Base-by-base conservation (phyloP, 2,797 vertebrate genomes). In the Paguma larvata region DNA sequence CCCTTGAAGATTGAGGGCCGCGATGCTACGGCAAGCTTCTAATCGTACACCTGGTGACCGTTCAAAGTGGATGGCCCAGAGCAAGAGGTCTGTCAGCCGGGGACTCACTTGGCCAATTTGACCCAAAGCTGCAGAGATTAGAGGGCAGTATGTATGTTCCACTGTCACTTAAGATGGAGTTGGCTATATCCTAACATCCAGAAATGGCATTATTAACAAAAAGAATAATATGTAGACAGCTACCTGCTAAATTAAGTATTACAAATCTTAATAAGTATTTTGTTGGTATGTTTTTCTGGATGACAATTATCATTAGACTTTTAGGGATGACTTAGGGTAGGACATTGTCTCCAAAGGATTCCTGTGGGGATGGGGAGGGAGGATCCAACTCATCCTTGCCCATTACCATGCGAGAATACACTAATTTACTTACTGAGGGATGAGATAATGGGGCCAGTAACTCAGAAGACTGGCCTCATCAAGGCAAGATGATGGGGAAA, bases 11-110 rank as follows among this genome's bases (percentile, higher is more conserved):
- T 97, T 94, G 89, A 99, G 97, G 82, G 94, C 93, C 30, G 96
- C 94, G 79, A 99, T 98, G 94, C 98, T 98, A 21, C 98, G 96
- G 75, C 98, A 99, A 56, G 98, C 98, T 97, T 99, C 99, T 19
- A 99, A 95, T 80, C 98, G 98, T 13, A 99, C 98, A 1, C 96
- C 98, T 80, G 99, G 98, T 67, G 99, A 98, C 2, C 98, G 70
- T 96, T 99, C 99, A 44, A 98, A 98, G 85, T 98, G 98, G 48
- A 99, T 30, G 53, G 98, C 98, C 98, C 98, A 98, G 88, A 99
- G 98, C 92, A 99, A 94, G 44, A 98, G 95, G 9, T 98, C 95
- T 94, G 96, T 98, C 79, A 99, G 95, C 56, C 92, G 82, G 27
- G 98, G 95, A 27, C 97, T 99, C 79, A 98, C 97, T 51, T 97